Percentiles rank a stretch among this genome's conserved stretches.
Evolutionary conservation across 2,113 vertebrate species (phyloP).

Genomic region (Corythaeola cristata): DNA sequence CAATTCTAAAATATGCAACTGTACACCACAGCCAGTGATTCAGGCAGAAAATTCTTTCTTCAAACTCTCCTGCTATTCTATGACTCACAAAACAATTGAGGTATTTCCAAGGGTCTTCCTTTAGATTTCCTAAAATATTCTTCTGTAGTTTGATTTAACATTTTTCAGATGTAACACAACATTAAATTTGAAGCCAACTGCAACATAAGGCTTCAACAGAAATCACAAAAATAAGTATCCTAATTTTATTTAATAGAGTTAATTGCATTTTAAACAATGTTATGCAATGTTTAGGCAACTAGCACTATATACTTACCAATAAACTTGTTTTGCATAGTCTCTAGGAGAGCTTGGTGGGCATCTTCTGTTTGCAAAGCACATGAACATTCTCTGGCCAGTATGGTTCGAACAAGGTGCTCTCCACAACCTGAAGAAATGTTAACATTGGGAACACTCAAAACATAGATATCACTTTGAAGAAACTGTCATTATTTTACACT

Average conservation of each 20-base stretch:
- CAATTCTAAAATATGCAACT: slow-evolving; percentile 11
- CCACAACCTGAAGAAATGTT: slow-evolving; percentile 87
- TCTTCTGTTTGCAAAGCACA: slow-evolving; percentile 94
- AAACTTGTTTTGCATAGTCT: slow-evolving; percentile 99
- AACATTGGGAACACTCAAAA: slow-evolving; percentile 12
- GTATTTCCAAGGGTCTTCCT: slow-evolving; percentile 44
- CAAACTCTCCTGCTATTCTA: not conserved
- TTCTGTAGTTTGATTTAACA: not conserved
- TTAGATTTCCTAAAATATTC: slow-evolving; percentile 27
- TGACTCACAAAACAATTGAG: slow-evolving; percentile 45
- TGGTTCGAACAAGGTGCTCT: slow-evolving; percentile 97
- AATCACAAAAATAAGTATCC: not conserved
- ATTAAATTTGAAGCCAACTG: not conserved
- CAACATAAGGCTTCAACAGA: not conserved
- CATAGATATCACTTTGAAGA: not conserved
- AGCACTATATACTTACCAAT: slow-evolving; percentile 85
- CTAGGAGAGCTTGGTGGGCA: slow-evolving; percentile 95
- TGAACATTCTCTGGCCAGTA: slow-evolving; percentile 97
- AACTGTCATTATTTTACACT: not conserved
- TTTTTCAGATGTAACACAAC: slow-evolving; percentile 8
- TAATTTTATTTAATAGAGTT: not conserved
- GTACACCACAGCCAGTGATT: slow-evolving; percentile 17
- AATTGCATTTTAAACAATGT: not conserved
- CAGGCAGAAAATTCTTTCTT: slow-evolving; percentile 54
- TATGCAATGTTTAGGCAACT: not conserved